Evolutionary conservation across 2,888 invertebrate species (phyloP), one percentile per base, ranked within the genome.

Genomic region (Erebia palarica): DNA sequence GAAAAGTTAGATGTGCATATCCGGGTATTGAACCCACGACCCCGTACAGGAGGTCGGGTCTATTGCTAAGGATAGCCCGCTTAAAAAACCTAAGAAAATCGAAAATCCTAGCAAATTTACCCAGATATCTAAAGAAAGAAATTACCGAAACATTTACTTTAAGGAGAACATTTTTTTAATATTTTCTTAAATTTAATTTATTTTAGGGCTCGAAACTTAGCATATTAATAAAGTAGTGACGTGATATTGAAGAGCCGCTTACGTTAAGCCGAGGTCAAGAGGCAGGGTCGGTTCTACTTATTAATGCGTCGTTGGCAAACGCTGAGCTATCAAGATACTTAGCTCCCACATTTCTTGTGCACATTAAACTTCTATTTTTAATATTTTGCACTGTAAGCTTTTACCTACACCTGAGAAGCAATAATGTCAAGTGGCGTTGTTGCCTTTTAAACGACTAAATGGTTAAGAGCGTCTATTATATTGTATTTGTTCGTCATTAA

Each of bases 221-320:
- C 9, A n/a, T 57, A 21, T 53, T 55, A 53, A 58, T 66, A 44
- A 44, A 51, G 14, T 57, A 18, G 21, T 65, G 44, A 49, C 42
- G 67, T 59, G 59, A 60, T 67, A 59, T 49, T 49, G 51, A 70
- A 64, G 71, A 73, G 74, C 75, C 68, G 72, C 61, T 72, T 69
- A 67, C 73, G 75, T 74, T 73, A 70, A 69, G 65, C 69, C 68
- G 73, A 68, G 71, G 73, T 70, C 71, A 72, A 76, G 75, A 72
- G 72, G 69, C 66, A 73, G 65, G 77, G 76, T 76, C 77, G 73
- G 68, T 61, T 65, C 76, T 76, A 70, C 71, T 77, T 75, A 77
- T 72, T 77, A 78, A 78, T 77, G 75, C 76, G 76, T 75, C 70
- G 74, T 58, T 59, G 66, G 60, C 57, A 55, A 72, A 71, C 68